A percentile compares a stretch with the other conserved stretches of the same genome.
These are phyloP conservation scores for Tauraco erythrolophus DNA, from an alignment of 2,113 vertebrate species.

Conservation along the genomic window DNA sequence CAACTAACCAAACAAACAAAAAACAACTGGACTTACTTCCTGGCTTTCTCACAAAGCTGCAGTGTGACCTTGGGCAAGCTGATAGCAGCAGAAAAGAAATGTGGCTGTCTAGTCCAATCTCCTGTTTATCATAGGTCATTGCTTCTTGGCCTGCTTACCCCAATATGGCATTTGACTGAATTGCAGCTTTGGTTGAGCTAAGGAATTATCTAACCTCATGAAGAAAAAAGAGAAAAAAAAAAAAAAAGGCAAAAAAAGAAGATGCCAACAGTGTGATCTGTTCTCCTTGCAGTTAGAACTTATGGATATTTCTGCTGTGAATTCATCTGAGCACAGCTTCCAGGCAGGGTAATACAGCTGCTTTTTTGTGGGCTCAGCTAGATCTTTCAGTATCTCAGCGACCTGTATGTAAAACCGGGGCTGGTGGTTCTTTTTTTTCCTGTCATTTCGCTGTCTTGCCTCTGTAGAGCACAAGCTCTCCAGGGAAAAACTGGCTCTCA, in stretches of 20 bases:
- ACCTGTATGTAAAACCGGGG: neutral
- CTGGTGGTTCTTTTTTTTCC: neutral
- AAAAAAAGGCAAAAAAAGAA: neutral
- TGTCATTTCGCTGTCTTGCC: neutral
- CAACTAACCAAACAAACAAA: no score
- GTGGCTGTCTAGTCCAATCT: neutral
- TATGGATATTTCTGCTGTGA: neutral
- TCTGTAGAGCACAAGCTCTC: neutral
- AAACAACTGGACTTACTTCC: neutral
- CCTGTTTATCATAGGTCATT: neutral
- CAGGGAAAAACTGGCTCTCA: neutral
- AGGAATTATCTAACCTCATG: neutral
- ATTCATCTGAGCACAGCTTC: neutral
- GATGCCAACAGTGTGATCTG: neutral
- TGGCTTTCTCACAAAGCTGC: neutral
- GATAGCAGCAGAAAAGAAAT: neutral
- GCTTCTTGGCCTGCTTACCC: neutral
- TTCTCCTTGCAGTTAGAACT: neutral
- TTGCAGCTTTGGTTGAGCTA: neutral
- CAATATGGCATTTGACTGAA: neutral
- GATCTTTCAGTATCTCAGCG: neutral
- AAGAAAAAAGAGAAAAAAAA: neutral
- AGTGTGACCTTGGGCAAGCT: neutral
- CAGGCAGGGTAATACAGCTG: neutral
- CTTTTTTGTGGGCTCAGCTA: neutral